Evolutionary conservation across 2,113 vertebrate species (phyloP).

Genomic region (Mus pahari): DNA sequence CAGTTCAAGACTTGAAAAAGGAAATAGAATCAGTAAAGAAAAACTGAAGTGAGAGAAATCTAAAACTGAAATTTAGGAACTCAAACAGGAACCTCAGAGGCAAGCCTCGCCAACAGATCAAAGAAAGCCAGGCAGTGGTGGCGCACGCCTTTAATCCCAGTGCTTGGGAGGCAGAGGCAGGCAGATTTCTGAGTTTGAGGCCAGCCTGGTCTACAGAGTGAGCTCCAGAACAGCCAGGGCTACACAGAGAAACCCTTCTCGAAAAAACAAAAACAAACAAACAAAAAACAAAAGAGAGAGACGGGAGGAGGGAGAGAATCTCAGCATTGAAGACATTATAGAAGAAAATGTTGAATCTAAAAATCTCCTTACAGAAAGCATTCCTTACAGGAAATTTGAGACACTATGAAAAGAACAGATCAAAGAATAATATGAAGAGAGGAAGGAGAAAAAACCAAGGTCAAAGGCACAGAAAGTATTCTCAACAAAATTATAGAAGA

Average conservation of each 20-base stretch:
- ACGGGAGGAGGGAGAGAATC: background rate
- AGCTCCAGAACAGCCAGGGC: no score
- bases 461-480: background rate
- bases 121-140: background rate
- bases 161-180: no score
- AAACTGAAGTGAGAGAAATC: background rate
- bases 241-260: no score
- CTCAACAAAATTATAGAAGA: background rate
- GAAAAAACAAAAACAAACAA: no score
- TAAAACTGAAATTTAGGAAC: background rate
- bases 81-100: background rate
- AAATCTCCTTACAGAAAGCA: background rate
- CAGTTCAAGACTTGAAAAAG: background rate
- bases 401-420: background rate
- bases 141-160: no score
- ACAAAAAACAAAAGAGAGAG: no score
- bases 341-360: background rate
- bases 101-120: background rate
- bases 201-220: no score
- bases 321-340: no score
- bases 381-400: background rate
- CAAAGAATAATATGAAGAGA: background rate
- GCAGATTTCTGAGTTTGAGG: no score
- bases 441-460: background rate
- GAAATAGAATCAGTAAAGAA: background rate